Evolutionary conservation across 2,797 vertebrate species (phyloP), one percentile per base, ranked within the genome.

Genomic region (Malurus leucopterus): DNA sequence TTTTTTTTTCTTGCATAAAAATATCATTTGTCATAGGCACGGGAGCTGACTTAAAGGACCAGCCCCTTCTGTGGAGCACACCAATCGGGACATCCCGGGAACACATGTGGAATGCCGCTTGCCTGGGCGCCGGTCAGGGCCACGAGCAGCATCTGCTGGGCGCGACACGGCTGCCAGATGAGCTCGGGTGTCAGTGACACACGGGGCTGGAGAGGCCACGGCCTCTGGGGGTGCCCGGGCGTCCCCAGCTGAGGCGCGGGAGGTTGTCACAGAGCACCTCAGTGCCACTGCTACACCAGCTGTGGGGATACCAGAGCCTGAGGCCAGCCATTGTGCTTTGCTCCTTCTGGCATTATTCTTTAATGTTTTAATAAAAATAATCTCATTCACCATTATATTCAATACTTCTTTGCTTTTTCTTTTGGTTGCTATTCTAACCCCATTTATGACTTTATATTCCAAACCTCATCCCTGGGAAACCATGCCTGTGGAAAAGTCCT

Each of bases 21-120:
- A 94, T 94, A 93, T 90, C 92, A 96, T 93, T 91, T 97, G 96
- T 96, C 94, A 96, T 86, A 96, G 92, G 77, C 91, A 87, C 79
- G 67, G 93, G 75, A 73, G 91, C 85, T 80, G 94, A 79, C 79
- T 34, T 34, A 72, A 78, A 94, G 92, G 92, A 77, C 95, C 95
- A 72, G 94, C 95, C 96, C 96, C 95, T 92, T 94, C 88, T 88
- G 90, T 46, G 2, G 58, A 91, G 69, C 92, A 86, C 93, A 74
- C 92, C 96, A 96, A 93, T 95, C 85, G 77, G 84, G 53, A 93
- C 90, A 75, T 85, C 80, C 72, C 86, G 83, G 81, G 27, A 91
- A 86, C 87, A 90, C 92, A 44, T 79, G 96, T 92, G 95, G 94
- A 93, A 95, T 94, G 91, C 83, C 17, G 88, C 91, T 72, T 29